These are phyloP conservation scores for Ophioderma brevispina DNA, from an alignment of 35 echinoderm and acorn worm genomes.

Conservation along the genomic window DNA sequence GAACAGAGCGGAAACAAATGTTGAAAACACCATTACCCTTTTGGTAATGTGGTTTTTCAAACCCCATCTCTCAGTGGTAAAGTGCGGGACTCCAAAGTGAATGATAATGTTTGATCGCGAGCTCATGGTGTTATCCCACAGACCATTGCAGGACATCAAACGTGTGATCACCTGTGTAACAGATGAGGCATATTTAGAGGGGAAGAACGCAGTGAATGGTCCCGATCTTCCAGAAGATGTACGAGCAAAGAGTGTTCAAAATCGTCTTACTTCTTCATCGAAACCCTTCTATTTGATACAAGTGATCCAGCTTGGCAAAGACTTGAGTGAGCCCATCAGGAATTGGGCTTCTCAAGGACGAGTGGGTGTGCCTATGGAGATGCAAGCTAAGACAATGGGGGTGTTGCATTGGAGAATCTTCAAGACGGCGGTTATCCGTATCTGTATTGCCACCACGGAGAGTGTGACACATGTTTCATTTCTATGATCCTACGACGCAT, in stretches of 20 bases:
- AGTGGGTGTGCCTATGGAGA: neutral
- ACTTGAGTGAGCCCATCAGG: conserved; percentile 65
- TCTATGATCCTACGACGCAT: conserved; percentile 86
- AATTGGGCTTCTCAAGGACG: neutral
- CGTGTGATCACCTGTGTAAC: conserved; percentile 75
- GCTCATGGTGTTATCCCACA: conserved; percentile 58
- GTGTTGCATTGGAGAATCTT: conserved; percentile 74
- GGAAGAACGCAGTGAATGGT: conserved; percentile 60
- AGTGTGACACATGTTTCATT: conserved; percentile 84
- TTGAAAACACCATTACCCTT: neutral
- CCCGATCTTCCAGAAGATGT: conserved; percentile 47
- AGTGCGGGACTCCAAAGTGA: neutral
- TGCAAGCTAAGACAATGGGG: conserved; percentile 51
- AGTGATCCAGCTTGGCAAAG: conserved; percentile 47
- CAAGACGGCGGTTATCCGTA: conserved; percentile 91
- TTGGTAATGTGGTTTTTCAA: neutral
- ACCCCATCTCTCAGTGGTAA: neutral
- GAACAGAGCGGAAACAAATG: neutral
- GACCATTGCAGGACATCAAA: conserved; percentile 39
- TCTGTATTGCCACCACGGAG: conserved; percentile 86
- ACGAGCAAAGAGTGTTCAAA: conserved; percentile 45
- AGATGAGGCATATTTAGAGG: conserved; percentile 52
- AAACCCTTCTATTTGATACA: conserved; percentile 73
- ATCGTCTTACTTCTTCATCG: conserved; percentile 87
- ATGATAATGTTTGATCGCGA: conserved; percentile 62